Percentiles rank a stretch among this genome's conserved stretches.
These are phyloP conservation scores for Cotesia typhae DNA, from an alignment of 1,140 invertebrate species.

Conservation along the genomic window DNA sequence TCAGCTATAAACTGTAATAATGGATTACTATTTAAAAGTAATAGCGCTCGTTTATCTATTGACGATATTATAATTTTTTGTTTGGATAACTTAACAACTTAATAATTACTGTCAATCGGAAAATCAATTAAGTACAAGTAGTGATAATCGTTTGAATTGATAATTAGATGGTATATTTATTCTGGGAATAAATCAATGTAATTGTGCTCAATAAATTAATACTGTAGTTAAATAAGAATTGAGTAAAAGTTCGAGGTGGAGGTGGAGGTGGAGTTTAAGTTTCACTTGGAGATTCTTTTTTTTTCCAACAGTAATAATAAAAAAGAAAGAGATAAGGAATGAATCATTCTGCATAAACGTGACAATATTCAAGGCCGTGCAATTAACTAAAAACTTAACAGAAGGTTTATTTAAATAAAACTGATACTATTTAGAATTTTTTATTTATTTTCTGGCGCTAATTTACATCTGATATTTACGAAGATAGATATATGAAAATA, in stretches of 20 bases:
- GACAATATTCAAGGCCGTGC: conserved; percentile 29
- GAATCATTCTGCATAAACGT: not conserved
- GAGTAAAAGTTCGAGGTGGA: not conserved
- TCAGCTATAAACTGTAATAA: no score
- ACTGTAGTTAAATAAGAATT: not conserved
- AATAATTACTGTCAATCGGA: no score
- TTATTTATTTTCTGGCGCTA: not conserved
- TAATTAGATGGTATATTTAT: no score
- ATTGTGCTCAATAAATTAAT: not conserved
- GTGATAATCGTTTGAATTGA: no score
- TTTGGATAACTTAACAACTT: no score
- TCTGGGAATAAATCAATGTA: no score
- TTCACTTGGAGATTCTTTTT: not conserved
- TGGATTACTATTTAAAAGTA: no score
- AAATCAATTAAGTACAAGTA: no score
- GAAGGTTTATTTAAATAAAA: conserved; percentile 5
- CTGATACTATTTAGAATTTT: not conserved
- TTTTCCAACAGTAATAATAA: not conserved
- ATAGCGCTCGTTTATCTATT: no score
- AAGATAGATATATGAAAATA: not conserved
- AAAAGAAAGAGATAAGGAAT: not conserved
- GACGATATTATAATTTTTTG: no score
- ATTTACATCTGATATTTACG: no score
- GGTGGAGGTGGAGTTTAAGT: not conserved
- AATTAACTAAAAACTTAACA: not conserved